phyloP scores from a whole-genome alignment of 2,888 invertebrate genomes.

The Leucozona laternaria region DNA sequence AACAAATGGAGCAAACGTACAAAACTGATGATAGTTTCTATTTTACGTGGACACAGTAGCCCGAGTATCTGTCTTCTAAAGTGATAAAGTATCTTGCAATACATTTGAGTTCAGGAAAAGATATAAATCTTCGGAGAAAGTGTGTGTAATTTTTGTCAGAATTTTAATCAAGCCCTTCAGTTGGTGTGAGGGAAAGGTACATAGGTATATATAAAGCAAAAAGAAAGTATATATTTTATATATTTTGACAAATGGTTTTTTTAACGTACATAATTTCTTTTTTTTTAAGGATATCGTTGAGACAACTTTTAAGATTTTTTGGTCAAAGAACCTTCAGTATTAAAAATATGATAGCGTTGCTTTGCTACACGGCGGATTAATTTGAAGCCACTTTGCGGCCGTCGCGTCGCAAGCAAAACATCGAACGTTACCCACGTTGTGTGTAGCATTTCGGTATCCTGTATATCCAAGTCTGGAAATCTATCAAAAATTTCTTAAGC shows the following conservation, averaged over 20 bases:
- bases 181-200: neutral
- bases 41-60: constrained; percentile 2
- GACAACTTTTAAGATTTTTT: neutral
- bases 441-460: too few species aligned
- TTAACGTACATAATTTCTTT: neutral
- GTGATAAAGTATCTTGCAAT: constrained; percentile 27
- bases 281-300: neutral
- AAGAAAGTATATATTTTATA: neutral
- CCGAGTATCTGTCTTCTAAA: neutral
- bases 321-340: too few species aligned
- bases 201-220: neutral
- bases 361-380: too few species aligned
- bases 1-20: constrained; percentile 1
- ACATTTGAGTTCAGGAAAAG: constrained; percentile 5
- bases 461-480: too few species aligned
- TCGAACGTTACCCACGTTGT: too few species aligned
- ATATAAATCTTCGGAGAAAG: constrained; percentile 13
- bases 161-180: constrained; percentile 13
- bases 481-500: too few species aligned
- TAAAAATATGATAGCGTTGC: too few species aligned
- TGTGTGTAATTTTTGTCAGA: constrained; percentile 26
- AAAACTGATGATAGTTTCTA: constrained; percentile 21
- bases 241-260: neutral
- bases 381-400: too few species aligned
- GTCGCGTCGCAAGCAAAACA: too few species aligned